Evolutionary conservation across 1,140 invertebrate genomes (phyloP), one percentile per base, ranked within the genome.

Genomic region (Ceratina australensis): DNA sequence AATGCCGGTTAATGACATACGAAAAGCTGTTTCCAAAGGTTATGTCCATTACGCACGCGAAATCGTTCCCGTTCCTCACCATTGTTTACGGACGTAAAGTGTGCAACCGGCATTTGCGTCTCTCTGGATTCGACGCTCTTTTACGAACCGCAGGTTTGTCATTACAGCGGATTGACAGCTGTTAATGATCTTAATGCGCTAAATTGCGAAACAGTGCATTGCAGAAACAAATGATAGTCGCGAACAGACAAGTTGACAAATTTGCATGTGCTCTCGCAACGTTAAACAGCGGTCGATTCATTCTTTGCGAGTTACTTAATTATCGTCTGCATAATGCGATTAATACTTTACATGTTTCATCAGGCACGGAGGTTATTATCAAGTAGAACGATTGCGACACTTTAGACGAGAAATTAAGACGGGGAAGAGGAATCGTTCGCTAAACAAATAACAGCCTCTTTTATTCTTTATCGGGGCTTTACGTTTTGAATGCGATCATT

Each of bases 401-500:
- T 42, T 42, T 42, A 28, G 15, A 16, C 20, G 47, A 8, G 47
- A 28, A n/a, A 24, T 18, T 42, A 52, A 72, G 12, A 10, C 7
- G 12, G 18, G 4, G 28, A 72, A 10, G 26, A 72, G 33, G 22
- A 71, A 71, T 71, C 33, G 8, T 52, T 72, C 18, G 47, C 10
- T 26, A 52, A 61, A 65, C 72, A 73, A 64, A 54, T 73, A 64
- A 73, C 26, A 42, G 49, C 49, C 4, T 73, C 22, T 16, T 65
- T 65, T 73, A 54, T 73, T 56, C 60, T 42, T 64, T 73, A 65
- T 73, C 60, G 26, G 60, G 2, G 26, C 1, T 20, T 3, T 10
- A 12, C 22, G 20, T 33, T 7, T 64, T 73, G n/a, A 73, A 65
- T 73, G 49, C 24, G 49, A 73, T 64, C 72, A 73, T 73, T 73